Percentiles rank a stretch among this genome's conserved stretches.
These are phyloP conservation scores for Hyppa rectilinea DNA, from an alignment of 2,888 invertebrate species.

Conservation along the genomic window DNA sequence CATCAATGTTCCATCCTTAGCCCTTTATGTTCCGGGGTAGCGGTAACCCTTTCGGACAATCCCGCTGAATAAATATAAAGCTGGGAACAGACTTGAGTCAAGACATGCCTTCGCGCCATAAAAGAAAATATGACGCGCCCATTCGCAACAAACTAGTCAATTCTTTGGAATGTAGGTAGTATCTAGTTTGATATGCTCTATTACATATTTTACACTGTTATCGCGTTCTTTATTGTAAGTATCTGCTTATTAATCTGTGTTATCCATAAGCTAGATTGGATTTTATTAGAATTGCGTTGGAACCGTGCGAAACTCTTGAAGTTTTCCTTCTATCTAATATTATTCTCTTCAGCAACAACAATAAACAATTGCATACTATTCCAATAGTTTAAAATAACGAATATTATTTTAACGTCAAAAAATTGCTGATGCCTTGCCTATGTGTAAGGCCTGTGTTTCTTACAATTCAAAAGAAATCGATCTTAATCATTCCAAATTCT, in stretches of 20 bases:
- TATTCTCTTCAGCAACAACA: neutral
- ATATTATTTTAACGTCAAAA: neutral
- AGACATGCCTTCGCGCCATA: neutral
- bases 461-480: neutral
- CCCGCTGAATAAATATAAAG: no score
- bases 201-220: conserved; percentile 13
- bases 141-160: conserved; percentile 7
- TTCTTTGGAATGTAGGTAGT: conserved; percentile 13
- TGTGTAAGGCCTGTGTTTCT: neutral
- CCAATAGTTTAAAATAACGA: no score
- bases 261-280: conserved; percentile 21
- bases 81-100: neutral
- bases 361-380: neutral
- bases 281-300: neutral
- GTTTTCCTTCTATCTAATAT: neutral
- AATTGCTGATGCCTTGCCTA: neutral
- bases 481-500: neutral
- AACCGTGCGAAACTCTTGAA: neutral
- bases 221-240: conserved; percentile 21
- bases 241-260: conserved; percentile 18
- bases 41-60: no score
- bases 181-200: conserved; percentile 22
- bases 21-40: no score
- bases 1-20: no score
- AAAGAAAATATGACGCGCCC: neutral